Evolutionary conservation across 64 coral and sea anemone species (phyloP).

Genomic region (Astreopora myriophthalma): DNA sequence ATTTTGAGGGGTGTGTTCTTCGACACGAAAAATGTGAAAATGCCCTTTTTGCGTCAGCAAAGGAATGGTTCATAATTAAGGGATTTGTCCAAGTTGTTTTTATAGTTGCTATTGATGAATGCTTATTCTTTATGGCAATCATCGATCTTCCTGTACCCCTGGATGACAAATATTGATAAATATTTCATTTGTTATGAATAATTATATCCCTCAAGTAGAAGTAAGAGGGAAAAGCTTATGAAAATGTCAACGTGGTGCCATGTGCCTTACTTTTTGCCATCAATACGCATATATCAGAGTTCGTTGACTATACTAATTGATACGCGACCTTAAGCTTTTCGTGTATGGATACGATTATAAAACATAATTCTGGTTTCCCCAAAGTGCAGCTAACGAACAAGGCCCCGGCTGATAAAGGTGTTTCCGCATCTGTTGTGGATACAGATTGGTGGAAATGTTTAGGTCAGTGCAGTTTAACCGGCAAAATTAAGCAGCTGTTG

Average conservation of each 20-base stretch:
- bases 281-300: too few species aligned
- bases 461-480: too few species aligned
- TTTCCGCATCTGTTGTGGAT: too few species aligned
- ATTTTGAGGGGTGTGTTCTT: too few species aligned
- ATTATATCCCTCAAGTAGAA: neutral
- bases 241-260: neutral
- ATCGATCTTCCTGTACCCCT: neutral
- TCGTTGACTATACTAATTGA: too few species aligned
- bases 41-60: neutral
- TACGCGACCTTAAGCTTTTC: too few species aligned
- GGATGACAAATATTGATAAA: neutral
- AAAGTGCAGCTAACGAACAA: too few species aligned
- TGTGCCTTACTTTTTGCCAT: neutral
- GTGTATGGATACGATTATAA: too few species aligned
- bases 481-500: too few species aligned
- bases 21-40: neutral
- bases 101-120: neutral
- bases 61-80: neutral
- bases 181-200: neutral
- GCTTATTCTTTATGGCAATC: neutral
- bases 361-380: too few species aligned
- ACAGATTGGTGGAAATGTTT: too few species aligned
- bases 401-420: too few species aligned
- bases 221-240: neutral
- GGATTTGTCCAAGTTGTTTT: neutral